Evolutionary conservation across 1,140 invertebrate genomes (phyloP), one percentile per base, ranked within the genome.

Genomic region (Centruroides vittatus): DNA sequence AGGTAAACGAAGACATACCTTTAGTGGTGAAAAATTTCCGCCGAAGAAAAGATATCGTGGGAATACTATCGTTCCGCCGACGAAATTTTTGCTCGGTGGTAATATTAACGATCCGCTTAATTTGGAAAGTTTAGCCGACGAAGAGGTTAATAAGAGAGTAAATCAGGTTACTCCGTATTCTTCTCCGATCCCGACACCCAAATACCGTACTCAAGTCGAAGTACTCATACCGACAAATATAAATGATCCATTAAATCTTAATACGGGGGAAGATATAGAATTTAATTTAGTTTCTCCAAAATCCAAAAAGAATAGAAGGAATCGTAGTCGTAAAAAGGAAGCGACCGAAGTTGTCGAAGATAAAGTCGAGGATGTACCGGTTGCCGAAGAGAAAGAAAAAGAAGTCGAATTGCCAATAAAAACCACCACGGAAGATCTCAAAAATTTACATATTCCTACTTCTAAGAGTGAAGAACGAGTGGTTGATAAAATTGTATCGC

Each of bases 81-180:
- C 89, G 3, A 94, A 94, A 74, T 96, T 97, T 77, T 76, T 97
- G 6, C 78, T 96, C 3, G 93, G 93, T 56, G 93, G 93, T 23
- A 96, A 93, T 71, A 95, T 95, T 66, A 86, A 84, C 65, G 93
- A 98, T 78, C 93, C 93, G 0, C 74, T 98, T 10, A 97, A 98
- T 78, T 76, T 98, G 57, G 92, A 91, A 68, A 91, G 91, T 71
- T 78, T 97, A 68, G 86, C 89, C 72, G 84, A 92, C 75, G 89
- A 92, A 73, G 86, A 89, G 71, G 81, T 89, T 8, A 88, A 88
- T 64, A 80, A 85, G 67, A 69, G 66, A 61, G 60, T 90, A 77
- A 93, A 92, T 76, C 86, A 88, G 47, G 83, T 86, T 1, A 93
- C 91, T 8, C 89, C 89, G 55, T 83, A 88, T 67, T 89, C 87